A percentile compares a stretch with the other conserved stretches of the same genome.
Evolutionary conservation across 2,888 invertebrate species (phyloP).

Genomic region (Drosophila cracens): DNA sequence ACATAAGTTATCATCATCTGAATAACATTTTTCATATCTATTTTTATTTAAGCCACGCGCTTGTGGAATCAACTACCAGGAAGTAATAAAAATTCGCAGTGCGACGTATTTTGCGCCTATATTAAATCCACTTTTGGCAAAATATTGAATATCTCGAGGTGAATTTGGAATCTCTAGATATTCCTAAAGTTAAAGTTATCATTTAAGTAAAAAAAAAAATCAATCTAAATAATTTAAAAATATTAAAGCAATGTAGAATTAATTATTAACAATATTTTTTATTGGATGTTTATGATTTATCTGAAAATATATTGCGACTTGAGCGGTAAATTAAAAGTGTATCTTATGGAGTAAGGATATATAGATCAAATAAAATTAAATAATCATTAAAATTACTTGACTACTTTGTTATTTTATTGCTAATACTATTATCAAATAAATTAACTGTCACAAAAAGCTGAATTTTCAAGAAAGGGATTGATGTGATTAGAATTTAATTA

Average conservation of each 20-base stretch:
- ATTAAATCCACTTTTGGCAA: not conserved
- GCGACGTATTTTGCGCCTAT: not conserved
- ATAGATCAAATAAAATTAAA: not conserved
- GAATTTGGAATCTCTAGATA: not conserved
- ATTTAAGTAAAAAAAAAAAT: not conserved
- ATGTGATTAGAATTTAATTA: not conserved
- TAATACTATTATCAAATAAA: not conserved
- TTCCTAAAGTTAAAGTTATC: not conserved
- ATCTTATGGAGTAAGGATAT: not conserved
- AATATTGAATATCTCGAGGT: not conserved
- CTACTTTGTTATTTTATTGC: not conserved
- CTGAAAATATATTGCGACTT: not conserved
- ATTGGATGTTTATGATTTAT: not conserved
- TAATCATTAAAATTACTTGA: not conserved
- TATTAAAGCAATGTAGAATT: no score
- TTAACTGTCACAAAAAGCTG: not conserved
- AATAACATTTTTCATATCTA: not conserved
- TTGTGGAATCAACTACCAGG: not conserved
- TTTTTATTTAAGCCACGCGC: not conserved
- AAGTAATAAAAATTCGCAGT: not conserved
- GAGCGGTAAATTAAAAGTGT: not conserved
- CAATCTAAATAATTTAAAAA: not conserved
- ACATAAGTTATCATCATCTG: not conserved
- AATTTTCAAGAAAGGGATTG: not conserved
- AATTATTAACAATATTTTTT: not conserved